Evolutionary conservation across 2,797 vertebrate species (phyloP).

Genomic region (Calcarius lapponicus): DNA sequence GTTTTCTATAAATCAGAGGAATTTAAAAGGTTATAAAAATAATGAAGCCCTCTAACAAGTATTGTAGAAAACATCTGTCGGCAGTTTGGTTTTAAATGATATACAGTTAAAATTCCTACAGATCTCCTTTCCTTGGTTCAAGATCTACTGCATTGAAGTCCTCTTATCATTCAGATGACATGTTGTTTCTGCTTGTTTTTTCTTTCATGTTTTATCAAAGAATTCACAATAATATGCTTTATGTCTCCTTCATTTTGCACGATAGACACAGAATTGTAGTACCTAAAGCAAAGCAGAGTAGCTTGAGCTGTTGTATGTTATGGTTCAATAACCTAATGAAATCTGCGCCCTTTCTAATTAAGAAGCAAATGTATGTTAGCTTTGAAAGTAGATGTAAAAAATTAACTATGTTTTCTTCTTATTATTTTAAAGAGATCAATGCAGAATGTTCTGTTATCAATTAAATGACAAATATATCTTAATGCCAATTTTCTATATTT

Average conservation of each 20-base stretch:
- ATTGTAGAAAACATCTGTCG: conserved; percentile 36
- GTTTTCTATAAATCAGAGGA: conserved; percentile 58
- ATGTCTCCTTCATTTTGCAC: neutral
- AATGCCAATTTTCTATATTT: neutral
- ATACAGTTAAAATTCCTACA: conserved; percentile 37
- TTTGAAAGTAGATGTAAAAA: neutral
- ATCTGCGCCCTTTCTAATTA: neutral
- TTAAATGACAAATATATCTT: neutral
- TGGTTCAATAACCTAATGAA: neutral
- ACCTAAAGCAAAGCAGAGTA: neutral
- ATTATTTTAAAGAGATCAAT: neutral
- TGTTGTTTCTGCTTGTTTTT: neutral
- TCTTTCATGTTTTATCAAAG: neutral
- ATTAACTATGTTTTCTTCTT: neutral
- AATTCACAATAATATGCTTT: neutral
- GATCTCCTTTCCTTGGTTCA: neutral
- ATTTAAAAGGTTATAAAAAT: conserved; percentile 68
- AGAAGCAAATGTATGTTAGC: neutral
- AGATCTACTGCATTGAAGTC: neutral
- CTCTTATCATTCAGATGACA: neutral
- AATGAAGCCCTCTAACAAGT: conserved; percentile 48
- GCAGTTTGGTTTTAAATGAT: conserved; percentile 34
- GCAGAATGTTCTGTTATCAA: neutral
- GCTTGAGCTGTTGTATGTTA: neutral
- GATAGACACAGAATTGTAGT: neutral